phyloP scores from a whole-genome alignment of 1,140 invertebrate species.

The Maconellicoccus hirsutus region DNA sequence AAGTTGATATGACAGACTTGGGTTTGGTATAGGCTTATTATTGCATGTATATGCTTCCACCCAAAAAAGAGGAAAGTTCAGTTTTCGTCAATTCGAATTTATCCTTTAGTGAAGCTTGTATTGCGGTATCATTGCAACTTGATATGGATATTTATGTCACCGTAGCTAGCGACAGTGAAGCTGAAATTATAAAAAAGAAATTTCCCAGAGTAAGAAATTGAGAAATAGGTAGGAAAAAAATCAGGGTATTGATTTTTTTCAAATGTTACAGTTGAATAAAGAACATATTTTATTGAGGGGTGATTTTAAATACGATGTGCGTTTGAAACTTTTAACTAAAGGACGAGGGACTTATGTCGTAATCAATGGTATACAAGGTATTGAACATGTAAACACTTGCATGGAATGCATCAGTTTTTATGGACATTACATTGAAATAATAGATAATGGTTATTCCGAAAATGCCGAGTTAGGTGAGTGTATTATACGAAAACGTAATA shows the following conservation, averaged over 20 bases:
- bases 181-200: background rate
- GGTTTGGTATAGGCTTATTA: background rate
- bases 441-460: background rate
- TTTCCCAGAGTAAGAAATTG: background rate
- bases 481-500: no score
- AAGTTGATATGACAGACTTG: no score
- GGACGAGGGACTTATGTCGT: slow-evolving; percentile 24
- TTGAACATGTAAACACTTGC: slow-evolving; percentile 20
- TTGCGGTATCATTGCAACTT: background rate
- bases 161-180: background rate
- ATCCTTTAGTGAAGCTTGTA: background rate
- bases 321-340: slow-evolving; percentile 25
- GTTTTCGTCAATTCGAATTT: background rate
- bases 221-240: no score
- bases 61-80: background rate
- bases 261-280: background rate
- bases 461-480: slow-evolving; percentile 24
- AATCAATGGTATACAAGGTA: slow-evolving; percentile 18
- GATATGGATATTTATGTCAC: background rate
- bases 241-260: no score
- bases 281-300: background rate
- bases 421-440: slow-evolving; percentile 24
- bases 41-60: background rate
- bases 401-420: slow-evolving; percentile 20
- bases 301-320: slow-evolving; percentile 25